Conservation (phyloP, 2,797 vertebrate genomes). For the Cygnus olor region DNA sequence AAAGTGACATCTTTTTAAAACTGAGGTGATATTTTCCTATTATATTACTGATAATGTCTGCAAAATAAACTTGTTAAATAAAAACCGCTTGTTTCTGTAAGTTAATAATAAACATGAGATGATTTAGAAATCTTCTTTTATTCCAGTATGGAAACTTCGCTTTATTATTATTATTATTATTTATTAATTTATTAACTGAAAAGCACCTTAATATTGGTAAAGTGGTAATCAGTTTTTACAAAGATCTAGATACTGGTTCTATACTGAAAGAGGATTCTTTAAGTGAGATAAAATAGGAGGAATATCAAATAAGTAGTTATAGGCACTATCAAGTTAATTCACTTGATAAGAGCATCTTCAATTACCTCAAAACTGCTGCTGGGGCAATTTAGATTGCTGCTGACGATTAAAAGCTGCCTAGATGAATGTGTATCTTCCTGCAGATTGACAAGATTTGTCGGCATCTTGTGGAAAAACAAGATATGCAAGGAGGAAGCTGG, state of each 20-base stretch:
- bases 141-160: background rate
- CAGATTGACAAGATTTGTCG: background rate
- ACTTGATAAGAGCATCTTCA: background rate
- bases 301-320: background rate
- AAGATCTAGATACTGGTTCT: background rate
- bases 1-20: slow-evolving; percentile 4
- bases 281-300: background rate
- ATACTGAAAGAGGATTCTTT: background rate
- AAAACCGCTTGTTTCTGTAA: background rate
- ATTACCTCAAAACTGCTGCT: background rate
- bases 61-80: background rate
- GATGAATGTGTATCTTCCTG: background rate
- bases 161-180: too few relatives aligned
- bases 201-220: background rate
- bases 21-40: background rate
- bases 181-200: background rate
- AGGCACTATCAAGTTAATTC: background rate
- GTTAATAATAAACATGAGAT: background rate
- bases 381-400: too few relatives aligned
- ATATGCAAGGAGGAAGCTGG: background rate
- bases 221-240: background rate
- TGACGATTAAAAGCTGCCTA: background rate
- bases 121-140: background rate
- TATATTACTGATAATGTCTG: background rate
- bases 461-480: background rate